These are phyloP conservation scores for Alsophila aescularia DNA, from an alignment of 2,888 invertebrate species.

Conservation along the genomic window DNA sequence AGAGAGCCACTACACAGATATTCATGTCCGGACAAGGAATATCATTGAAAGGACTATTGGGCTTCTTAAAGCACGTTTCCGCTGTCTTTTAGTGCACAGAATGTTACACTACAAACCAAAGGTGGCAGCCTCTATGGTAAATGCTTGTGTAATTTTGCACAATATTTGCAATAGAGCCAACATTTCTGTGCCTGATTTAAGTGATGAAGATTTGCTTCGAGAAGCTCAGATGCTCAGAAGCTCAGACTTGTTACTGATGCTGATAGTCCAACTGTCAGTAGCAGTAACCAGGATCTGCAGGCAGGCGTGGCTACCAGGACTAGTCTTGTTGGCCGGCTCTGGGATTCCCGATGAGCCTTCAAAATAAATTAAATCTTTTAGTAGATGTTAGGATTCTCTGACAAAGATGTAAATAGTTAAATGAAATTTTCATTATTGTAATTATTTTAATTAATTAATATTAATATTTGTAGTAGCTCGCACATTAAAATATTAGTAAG, in stretches of 20 bases:
- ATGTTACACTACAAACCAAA: constrained; percentile 18
- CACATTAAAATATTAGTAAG: no score
- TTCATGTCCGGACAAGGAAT: constrained; percentile 5
- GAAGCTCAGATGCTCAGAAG: background rate
- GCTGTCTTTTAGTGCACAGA: constrained; percentile 9
- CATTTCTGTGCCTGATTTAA: constrained; percentile 6
- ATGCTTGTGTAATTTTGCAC: constrained; percentile 17
- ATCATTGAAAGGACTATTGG: constrained; percentile 20
- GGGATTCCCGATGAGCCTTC: background rate
- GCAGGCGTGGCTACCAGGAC: background rate
- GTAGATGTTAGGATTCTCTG: no score
- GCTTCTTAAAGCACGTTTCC: constrained; percentile 1
- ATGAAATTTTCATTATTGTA: no score
- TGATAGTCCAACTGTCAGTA: background rate
- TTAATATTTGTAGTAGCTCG: no score
- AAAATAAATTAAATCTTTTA: no score
- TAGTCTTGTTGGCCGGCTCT: background rate
- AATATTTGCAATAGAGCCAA: constrained; percentile 20
- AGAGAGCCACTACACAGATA: background rate
- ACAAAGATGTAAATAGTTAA: no score
- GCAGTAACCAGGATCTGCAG: background rate
- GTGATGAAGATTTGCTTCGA: background rate
- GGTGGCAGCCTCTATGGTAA: constrained; percentile 16
- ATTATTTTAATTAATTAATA: no score
- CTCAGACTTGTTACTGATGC: background rate